phyloP scores from a whole-genome alignment of 2,113 vertebrate genomes.

The Ptilonorhynchus violaceus region DNA sequence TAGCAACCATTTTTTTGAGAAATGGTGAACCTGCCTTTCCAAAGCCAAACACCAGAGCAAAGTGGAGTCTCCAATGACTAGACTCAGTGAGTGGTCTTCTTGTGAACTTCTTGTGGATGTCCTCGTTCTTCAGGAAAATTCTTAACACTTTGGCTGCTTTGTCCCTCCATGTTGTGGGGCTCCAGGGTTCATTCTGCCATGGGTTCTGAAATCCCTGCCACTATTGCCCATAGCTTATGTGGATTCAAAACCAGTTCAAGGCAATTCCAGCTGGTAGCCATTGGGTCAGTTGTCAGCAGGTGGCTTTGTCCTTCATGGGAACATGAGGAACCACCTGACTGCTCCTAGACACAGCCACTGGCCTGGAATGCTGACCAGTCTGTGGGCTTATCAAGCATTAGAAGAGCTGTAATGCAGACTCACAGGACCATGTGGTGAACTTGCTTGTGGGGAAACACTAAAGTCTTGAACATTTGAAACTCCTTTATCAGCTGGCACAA shows the following conservation, averaged over 20 bases:
- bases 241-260: not conserved
- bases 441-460: not conserved
- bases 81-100: not conserved
- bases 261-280: not conserved
- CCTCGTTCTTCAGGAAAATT: rapidly evolving
- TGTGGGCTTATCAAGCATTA: not conserved
- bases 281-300: not conserved
- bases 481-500: not conserved
- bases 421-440: not conserved
- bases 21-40: not conserved
- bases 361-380: not conserved
- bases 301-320: not conserved
- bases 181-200: not conserved
- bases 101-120: not conserved
- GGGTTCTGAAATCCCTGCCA: not conserved
- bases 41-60: not conserved
- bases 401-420: not conserved
- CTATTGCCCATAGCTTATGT: not conserved
- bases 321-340: not conserved
- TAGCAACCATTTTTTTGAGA: not conserved
- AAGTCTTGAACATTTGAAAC: not conserved
- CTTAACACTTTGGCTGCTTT: not conserved
- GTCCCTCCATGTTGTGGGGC: not conserved
- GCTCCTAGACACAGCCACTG: not conserved
- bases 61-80: not conserved